Base-by-base conservation (phyloP, 2,113 vertebrate genomes). In the Corythoichthys intestinalis region DNA sequence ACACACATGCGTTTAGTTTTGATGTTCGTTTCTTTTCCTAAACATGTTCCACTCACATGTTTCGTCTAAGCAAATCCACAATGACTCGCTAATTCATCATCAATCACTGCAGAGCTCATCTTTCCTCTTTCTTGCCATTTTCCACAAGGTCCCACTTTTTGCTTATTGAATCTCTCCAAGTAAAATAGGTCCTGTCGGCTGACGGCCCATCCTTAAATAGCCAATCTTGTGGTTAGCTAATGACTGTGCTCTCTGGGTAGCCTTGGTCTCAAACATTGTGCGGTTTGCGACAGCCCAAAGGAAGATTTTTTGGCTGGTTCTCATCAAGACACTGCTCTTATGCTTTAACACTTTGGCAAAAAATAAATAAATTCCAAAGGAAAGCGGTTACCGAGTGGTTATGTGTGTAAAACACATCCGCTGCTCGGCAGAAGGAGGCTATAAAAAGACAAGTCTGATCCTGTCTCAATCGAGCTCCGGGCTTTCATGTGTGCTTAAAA, bases 151-250 rank as follows among this genome's bases (percentile, higher is more conserved):
- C 85, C 84, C 86, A 77, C 83, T 85, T 72, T 84, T 88, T 85
- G 81, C 85, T 86, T 79, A 80, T 83, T 89, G 73, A 65, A 86
- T 85, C 87, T 86, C 86, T 92, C 90, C 89, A 90, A 89, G 78
- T 88, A 79, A 88, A 89, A 87, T 80, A 83, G 72, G 79, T 78
- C 72, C 70, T 48, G 73, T 71, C 85, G 85, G 85, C 75, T 77
- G 82, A 77, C 75, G 75, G 69, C 79, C 72, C 15, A 59, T 79
- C 81, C 84, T 90, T 88, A 90, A 89, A 91, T 91, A 90, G 86
- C 84, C 78, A 77, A 86, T 89, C 68, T 87, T 74, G 85, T 87
- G 91, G 88, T 90, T 89, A 81, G 81, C 86, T 89, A 88, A 89
- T 88, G 87, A 88, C 82, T 78, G 83, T 81, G 78, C 87, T 88